These are phyloP conservation scores for Meliscaeva auricollis DNA, from an alignment of 2,888 invertebrate species.

Conservation along the genomic window DNA sequence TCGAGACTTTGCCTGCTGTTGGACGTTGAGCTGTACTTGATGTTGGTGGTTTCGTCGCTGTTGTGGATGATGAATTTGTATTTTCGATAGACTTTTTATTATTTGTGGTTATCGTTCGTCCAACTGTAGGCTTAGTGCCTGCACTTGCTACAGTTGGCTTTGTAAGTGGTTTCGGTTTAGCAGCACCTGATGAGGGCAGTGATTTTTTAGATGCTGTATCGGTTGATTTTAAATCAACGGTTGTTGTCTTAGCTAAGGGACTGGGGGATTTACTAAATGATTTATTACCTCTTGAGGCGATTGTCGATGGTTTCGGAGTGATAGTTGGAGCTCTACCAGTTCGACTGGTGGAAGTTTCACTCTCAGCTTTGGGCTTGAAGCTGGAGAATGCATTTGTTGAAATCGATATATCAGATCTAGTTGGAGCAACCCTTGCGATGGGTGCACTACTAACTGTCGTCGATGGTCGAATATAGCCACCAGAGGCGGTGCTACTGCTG, in stretches of 20 bases:
- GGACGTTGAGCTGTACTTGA: conserved; percentile 82
- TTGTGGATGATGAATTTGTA: conserved; percentile 16
- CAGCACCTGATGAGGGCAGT: conserved; percentile 65
- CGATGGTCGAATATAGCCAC: conserved; percentile 90
- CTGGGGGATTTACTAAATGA: conserved; percentile 71
- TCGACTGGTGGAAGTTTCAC: conserved; percentile 23
- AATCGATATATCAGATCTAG: conserved; percentile 80
- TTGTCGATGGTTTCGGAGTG: conserved; percentile 72
- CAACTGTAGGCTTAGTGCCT: conserved; percentile 51
- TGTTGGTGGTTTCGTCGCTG: conserved; percentile 36
- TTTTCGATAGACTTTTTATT: conserved; percentile 74
- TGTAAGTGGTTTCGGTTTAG: conserved; percentile 78
- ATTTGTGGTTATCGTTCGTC: conserved; percentile 67
- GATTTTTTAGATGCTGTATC: conserved; percentile 73
- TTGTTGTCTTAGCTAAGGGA: conserved; percentile 58
- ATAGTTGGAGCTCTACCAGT: conserved; percentile 40
- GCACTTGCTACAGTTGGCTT: conserved; percentile 77
- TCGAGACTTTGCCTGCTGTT: conserved; percentile 87
- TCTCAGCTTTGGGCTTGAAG: conserved; percentile 80
- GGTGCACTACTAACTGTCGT: conserved; percentile 88
- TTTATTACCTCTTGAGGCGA: conserved; percentile 65
- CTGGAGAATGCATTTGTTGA: conserved; percentile 82
- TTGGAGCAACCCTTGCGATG: conserved; percentile 83
- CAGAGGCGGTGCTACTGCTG: conserved; percentile 87
- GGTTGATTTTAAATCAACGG: conserved; percentile 50